Evolutionary conservation across 2,113 vertebrate species (phyloP).

Genomic region (Hirundichthys speculiger): DNA sequence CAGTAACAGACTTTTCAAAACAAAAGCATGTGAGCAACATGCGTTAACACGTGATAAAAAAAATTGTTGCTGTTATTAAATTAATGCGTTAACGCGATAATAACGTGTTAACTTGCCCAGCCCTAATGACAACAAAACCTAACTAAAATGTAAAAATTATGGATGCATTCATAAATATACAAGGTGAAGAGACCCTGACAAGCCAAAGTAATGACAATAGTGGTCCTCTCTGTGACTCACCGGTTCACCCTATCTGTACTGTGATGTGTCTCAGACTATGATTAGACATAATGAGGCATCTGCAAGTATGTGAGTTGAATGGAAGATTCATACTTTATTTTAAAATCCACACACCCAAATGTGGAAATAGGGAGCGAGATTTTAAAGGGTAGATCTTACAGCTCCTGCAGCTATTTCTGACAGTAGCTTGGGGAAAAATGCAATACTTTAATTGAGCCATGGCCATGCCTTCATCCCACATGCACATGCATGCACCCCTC

Average conservation of each 20-base stretch:
- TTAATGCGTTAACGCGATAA: too few species aligned
- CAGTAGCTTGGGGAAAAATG: constrained; percentile 40
- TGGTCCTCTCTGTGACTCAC: neutral
- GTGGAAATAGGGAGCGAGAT: constrained; percentile 11
- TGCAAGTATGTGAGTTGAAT: constrained; percentile 4
- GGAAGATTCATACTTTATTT: neutral
- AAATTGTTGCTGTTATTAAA: too few species aligned
- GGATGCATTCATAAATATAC: neutral
- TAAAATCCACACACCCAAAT: constrained; percentile 20
- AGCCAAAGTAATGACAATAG: constrained; percentile 13
- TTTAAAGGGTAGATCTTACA: constrained; percentile 41
- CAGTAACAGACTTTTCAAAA: too few species aligned
- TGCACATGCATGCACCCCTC: neutral
- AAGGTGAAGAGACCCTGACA: constrained; percentile 7
- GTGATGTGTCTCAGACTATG: constrained; percentile 19
- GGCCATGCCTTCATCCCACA: constrained; percentile 8
- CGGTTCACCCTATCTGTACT: constrained; percentile 2
- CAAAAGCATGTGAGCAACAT: too few species aligned
- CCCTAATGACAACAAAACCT: too few species aligned
- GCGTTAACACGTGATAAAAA: too few species aligned
- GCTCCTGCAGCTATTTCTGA: constrained; percentile 46
- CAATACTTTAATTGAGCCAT: constrained; percentile 35
- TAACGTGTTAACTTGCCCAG: too few species aligned
- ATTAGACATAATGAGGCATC: constrained; percentile 48
- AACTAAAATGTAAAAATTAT: too few species aligned